These are phyloP conservation scores for Aplodontia rufa DNA, from an alignment of 2,113 vertebrate species.

Conservation along the genomic window DNA sequence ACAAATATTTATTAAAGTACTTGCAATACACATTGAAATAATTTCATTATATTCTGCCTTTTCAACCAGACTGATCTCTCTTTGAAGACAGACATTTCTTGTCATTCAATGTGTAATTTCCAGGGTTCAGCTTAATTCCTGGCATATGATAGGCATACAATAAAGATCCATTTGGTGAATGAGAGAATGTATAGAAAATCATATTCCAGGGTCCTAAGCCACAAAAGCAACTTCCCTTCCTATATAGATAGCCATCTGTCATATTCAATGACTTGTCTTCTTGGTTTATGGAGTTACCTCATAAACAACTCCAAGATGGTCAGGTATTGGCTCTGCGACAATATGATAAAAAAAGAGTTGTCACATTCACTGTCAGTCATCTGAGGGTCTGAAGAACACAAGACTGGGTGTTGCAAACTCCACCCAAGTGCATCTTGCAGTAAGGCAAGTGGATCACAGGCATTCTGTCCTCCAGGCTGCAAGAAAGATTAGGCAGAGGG, in stretches of 20 bases:
- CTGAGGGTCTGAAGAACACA: not conserved
- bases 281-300: not conserved
- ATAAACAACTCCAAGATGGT: not conserved
- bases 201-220: not conserved
- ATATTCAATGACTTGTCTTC: not conserved
- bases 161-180: not conserved
- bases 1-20: constrained; percentile 26
- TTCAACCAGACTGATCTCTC: not conserved
- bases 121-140: not conserved
- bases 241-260: not conserved
- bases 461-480: not conserved
- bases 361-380: not conserved
- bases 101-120: not conserved
- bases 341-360: not conserved
- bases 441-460: not conserved
- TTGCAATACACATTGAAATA: not conserved
- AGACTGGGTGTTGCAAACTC: not conserved
- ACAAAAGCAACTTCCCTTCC: not conserved
- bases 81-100: not conserved
- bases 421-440: not conserved
- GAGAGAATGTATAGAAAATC: not conserved
- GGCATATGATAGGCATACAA: not conserved
- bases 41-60: not conserved
- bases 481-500: not conserved
- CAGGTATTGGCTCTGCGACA: not conserved